Evolutionary conservation across 2,113 vertebrate species (phyloP).

Genomic region (Bubo scandiacus): DNA sequence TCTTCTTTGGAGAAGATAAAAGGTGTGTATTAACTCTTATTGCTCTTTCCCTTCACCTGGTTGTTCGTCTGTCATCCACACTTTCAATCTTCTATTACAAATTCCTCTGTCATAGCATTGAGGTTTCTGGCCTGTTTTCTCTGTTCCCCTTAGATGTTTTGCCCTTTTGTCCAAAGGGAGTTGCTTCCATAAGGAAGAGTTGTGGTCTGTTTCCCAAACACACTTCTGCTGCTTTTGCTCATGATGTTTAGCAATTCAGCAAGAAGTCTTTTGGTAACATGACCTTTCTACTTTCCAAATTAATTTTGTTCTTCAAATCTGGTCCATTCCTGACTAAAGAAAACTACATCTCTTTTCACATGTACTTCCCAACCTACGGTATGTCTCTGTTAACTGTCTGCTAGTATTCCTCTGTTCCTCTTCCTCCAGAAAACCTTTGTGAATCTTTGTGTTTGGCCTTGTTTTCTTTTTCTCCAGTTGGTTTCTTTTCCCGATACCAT

Average conservation of each 20-base stretch:
- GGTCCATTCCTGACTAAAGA: neutral
- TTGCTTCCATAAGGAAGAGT: neutral
- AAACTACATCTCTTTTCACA: neutral
- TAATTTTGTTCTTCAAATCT: neutral
- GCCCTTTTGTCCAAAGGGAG: neutral
- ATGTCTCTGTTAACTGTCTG: neutral
- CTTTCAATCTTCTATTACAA: neutral
- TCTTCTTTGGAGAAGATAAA: neutral
- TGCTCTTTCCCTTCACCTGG: neutral
- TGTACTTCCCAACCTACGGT: neutral
- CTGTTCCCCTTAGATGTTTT: neutral
- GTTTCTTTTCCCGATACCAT: neutral
- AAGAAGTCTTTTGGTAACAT: neutral
- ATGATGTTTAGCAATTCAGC: neutral
- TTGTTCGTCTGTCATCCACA: neutral
- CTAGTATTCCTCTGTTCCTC: neutral
- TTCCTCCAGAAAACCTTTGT: neutral
- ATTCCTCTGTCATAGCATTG: fast-evolving
- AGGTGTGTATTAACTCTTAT: neutral
- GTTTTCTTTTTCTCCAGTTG: neutral
- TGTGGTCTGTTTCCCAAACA: neutral
- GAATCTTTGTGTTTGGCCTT: neutral
- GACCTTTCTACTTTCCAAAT: neutral
- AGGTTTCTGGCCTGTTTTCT: neutral
- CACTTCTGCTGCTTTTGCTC: neutral